A percentile compares a stretch with the other conserved stretches of the same genome.
phyloP scores from a whole-genome alignment of 1,140 invertebrate species.

The Drosophila rhopaloa region DNA sequence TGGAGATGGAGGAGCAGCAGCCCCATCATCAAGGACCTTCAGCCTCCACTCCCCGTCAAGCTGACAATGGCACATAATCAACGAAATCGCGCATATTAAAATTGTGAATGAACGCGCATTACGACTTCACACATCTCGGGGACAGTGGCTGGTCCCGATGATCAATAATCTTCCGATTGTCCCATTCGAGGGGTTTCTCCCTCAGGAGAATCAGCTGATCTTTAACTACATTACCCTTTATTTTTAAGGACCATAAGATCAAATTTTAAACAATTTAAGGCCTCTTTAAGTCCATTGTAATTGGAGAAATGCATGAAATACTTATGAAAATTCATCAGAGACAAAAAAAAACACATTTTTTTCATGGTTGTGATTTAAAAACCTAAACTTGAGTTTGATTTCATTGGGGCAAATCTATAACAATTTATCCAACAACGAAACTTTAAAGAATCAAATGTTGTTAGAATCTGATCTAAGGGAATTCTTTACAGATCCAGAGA shows the following conservation, averaged over 20 bases:
- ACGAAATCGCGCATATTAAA: conserved; percentile 61
- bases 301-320: too few species aligned
- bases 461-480: conserved; percentile 4
- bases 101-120: conserved; percentile 28
- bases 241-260: too few species aligned
- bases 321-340: too few species aligned
- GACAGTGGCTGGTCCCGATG: too few species aligned
- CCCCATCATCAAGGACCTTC: neutral
- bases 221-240: too few species aligned
- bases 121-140: conserved; percentile 13
- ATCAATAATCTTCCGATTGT: conserved; percentile 1
- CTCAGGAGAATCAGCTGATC: neutral
- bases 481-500: neutral
- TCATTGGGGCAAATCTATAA: neutral
- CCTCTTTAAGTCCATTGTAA: too few species aligned
- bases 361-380: too few species aligned
- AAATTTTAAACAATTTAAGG: too few species aligned
- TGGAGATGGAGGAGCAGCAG: neutral
- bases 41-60: conserved; percentile 2
- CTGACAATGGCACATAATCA: conserved; percentile 65
- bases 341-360: too few species aligned
- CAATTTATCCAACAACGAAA: neutral
- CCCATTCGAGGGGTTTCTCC: too few species aligned
- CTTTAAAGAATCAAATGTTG: neutral
- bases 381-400: too few species aligned